These are phyloP conservation scores for Suncus etruscus DNA, from an alignment of 2,113 vertebrate genomes.

Conservation along the genomic window DNA sequence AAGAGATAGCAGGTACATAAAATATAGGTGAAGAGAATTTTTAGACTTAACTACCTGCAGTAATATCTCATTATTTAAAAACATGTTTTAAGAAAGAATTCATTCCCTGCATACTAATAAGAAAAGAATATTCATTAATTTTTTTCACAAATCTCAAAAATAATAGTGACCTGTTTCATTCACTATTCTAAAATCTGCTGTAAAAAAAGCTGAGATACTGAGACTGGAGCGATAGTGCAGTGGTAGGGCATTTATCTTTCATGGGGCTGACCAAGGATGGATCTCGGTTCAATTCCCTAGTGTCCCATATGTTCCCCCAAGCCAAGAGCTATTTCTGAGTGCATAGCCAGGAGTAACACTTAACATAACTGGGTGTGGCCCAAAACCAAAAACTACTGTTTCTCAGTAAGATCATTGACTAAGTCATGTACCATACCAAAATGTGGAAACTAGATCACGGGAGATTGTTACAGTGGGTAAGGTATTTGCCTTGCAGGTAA, in stretches of 20 bases:
- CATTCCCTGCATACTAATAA: conserved; percentile 26
- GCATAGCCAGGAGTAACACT: too few relatives aligned
- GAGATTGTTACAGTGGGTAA: too few relatives aligned
- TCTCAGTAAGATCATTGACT: conserved; percentile 51
- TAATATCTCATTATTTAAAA: conserved; percentile 39
- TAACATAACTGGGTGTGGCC: too few relatives aligned
- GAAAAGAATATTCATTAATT: too few relatives aligned
- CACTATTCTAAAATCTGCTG: background rate
- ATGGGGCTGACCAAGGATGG: too few relatives aligned
- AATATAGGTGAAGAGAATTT: conserved; percentile 11
- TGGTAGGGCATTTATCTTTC: too few relatives aligned
- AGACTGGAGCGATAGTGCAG: too few relatives aligned
- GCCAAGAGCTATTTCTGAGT: too few relatives aligned
- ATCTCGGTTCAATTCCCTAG: background rate
- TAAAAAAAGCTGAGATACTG: background rate
- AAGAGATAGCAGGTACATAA: background rate
- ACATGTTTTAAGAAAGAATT: background rate
- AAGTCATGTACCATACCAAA: conserved; percentile 11
- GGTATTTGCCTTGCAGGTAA: too few relatives aligned
- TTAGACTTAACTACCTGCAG: background rate
- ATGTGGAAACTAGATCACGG: too few relatives aligned
- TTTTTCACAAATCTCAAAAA: background rate
- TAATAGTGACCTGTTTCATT: background rate
- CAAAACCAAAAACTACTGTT: conserved; percentile 55
- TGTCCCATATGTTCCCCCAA: conserved; percentile 62